Percentiles rank a stretch among this genome's conserved stretches.
phyloP scores from a whole-genome alignment of 2,797 vertebrate species.

The Prionace glauca region DNA sequence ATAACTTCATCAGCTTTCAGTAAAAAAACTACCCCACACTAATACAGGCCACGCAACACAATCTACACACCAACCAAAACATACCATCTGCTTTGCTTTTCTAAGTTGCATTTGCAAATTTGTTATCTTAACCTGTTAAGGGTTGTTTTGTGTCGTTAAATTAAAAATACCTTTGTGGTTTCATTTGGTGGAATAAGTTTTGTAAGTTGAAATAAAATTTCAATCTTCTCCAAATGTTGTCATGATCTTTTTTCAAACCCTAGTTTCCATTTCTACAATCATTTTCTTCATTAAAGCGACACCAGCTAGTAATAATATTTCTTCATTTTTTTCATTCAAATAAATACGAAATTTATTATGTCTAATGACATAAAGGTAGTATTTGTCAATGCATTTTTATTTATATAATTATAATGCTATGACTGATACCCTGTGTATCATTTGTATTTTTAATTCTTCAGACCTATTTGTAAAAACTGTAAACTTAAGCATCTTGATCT shows the following conservation, averaged over 20 bases:
- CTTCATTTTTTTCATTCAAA: background rate
- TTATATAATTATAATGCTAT: conserved; percentile 3
- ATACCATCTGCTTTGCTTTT: background rate
- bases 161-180: background rate
- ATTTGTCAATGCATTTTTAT: background rate
- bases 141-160: background rate
- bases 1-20: too few relatives aligned
- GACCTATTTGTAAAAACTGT: background rate
- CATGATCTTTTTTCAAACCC: background rate
- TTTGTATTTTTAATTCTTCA: background rate
- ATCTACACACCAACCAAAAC: background rate
- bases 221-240: background rate
- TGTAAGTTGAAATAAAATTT: background rate
- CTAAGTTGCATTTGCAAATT: background rate
- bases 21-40: background rate
- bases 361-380: background rate
- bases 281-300: background rate
- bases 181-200: background rate
- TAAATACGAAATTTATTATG: background rate
- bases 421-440: background rate
- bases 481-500: background rate
- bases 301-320: background rate
- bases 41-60: background rate
- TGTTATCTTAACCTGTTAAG: background rate
- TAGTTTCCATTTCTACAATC: too few relatives aligned